phyloP scores from a whole-genome alignment of 2,888 invertebrate genomes.

The Cephus runcator region DNA sequence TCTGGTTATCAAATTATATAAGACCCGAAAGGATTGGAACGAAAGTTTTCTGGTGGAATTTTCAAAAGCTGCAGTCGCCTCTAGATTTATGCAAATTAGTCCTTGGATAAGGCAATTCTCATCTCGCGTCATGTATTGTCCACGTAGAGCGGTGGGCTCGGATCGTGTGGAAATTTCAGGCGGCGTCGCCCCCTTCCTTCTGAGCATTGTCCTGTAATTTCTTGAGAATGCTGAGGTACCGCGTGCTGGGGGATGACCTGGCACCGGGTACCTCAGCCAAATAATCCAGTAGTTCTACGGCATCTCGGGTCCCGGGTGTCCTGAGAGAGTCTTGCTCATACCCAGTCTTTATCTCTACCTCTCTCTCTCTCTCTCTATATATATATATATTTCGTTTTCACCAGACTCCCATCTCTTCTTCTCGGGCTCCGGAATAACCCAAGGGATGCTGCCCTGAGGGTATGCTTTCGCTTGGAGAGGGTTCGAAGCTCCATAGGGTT shows the following conservation, averaged over 20 bases:
- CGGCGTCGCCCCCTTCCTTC: not conserved
- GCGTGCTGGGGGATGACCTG: not conserved
- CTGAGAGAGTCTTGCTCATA: not conserved
- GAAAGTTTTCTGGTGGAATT: not conserved
- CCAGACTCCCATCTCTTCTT: not conserved
- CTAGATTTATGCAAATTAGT: not conserved
- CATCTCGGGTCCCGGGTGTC: not conserved
- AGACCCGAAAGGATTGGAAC: too few species aligned
- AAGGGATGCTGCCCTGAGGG: not conserved
- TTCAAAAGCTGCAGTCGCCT: not conserved
- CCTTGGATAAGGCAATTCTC: not conserved
- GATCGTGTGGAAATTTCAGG: not conserved
- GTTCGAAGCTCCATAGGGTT: not conserved
- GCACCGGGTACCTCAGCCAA: not conserved
- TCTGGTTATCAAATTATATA: too few species aligned
- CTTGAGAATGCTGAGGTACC: not conserved
- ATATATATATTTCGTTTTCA: not conserved
- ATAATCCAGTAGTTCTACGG: slow-evolving; percentile 13
- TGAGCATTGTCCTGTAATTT: slow-evolving; percentile 1
- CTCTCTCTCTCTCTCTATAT: not conserved
- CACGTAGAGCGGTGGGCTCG: not conserved
- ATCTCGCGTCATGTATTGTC: not conserved
- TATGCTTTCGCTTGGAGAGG: not conserved
- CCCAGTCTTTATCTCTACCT: not conserved
- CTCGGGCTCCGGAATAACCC: not conserved